A percentile compares a stretch with the other conserved stretches of the same genome.
Evolutionary conservation across 2,113 vertebrate species (phyloP).

Genomic region (Pachypanchax playfairii): DNA sequence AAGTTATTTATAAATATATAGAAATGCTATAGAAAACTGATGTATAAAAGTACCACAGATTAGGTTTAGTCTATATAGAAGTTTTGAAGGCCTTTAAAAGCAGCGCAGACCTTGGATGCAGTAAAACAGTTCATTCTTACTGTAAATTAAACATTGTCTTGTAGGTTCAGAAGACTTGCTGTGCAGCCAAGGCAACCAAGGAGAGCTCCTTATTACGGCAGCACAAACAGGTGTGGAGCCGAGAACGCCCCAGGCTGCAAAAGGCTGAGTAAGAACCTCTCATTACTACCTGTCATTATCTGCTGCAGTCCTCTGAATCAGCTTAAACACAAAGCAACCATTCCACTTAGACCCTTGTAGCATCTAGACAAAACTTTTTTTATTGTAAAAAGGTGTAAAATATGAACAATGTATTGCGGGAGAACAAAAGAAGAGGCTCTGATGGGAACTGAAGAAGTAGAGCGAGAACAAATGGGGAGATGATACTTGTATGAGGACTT

Average conservation of each 20-base stretch:
- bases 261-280: conserved; percentile 83
- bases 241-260: conserved; percentile 80
- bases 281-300: conserved; percentile 68
- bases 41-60: background rate
- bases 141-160: conserved; percentile 55
- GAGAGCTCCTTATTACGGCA: conserved; percentile 86
- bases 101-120: background rate
- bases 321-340: conserved; percentile 50
- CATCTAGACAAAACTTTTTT: conserved; percentile 33
- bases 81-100: too few species aligned
- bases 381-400: conserved; percentile 9
- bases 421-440: conserved; percentile 20
- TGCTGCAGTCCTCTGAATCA: conserved; percentile 63
- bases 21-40: background rate
- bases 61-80: background rate
- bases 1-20: too few species aligned
- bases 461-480: conserved; percentile 1
- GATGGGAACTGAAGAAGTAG: conserved; percentile 23
- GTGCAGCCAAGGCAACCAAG: conserved; percentile 84
- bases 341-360: conserved; percentile 55
- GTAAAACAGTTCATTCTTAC: conserved; percentile 32
- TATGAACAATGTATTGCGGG: conserved; percentile 1
- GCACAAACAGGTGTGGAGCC: conserved; percentile 89
- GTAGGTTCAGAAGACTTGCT: conserved; percentile 83
- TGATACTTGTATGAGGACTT: conserved; percentile 7